phyloP scores from a whole-genome alignment of 2,113 vertebrate genomes.

The Patagioenas fasciata region DNA sequence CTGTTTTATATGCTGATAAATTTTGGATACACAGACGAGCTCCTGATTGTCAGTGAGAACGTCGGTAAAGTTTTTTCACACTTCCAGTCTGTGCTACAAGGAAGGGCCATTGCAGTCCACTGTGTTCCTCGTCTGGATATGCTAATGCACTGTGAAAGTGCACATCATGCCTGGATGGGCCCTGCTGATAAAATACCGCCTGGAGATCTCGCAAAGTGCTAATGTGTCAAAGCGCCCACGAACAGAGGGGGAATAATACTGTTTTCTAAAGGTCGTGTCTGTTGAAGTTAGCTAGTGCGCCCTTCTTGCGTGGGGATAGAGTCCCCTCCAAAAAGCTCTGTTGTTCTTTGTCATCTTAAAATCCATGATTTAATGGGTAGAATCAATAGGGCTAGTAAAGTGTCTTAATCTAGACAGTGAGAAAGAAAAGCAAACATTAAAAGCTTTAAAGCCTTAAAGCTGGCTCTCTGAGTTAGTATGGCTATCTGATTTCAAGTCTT shows the following conservation, averaged over 20 bases:
- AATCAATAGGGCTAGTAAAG: background rate
- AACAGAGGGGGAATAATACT: slow-evolving; percentile 29
- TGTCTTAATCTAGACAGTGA: background rate
- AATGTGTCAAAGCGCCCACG: slow-evolving; percentile 29
- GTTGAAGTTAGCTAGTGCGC: background rate
- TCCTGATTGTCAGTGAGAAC: background rate
- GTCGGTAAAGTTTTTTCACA: background rate
- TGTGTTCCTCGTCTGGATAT: slow-evolving; percentile 37
- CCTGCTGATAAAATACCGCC: slow-evolving; percentile 48
- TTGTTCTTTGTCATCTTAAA: background rate
- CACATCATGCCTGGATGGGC: slow-evolving; percentile 63
- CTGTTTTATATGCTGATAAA: background rate
- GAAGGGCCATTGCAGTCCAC: background rate
- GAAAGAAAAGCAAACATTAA: background rate
- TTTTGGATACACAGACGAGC: background rate
- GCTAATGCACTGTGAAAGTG: slow-evolving; percentile 60
- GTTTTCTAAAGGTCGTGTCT: slow-evolving; percentile 53
- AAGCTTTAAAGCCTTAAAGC: background rate
- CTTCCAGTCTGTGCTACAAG: background rate
- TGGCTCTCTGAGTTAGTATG: background rate
- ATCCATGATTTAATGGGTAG: background rate
- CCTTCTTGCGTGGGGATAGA: background rate
- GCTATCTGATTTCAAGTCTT: background rate
- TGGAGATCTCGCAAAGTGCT: slow-evolving; percentile 22
- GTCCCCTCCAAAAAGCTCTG: background rate